Evolutionary conservation across 2,113 vertebrate genomes (phyloP).

Genomic region (Spermophilus dauricus): DNA sequence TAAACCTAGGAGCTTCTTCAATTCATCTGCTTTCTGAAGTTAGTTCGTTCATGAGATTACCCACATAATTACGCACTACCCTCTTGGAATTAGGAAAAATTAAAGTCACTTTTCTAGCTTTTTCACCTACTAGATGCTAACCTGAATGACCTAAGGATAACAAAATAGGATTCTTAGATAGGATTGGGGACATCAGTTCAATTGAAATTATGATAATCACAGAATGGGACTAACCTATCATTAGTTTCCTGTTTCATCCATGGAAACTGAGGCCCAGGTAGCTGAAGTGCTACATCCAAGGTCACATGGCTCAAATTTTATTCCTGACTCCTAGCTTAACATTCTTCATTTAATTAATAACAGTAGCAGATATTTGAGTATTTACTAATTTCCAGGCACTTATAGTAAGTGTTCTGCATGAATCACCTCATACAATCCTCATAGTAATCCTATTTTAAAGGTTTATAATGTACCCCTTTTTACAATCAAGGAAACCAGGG

Average conservation of each 20-base stretch:
- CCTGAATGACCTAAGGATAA: neutral
- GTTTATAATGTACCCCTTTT: neutral
- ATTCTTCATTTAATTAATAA: neutral
- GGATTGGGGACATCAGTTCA: neutral
- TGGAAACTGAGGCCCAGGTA: neutral
- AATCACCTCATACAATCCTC: neutral
- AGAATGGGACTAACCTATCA: neutral
- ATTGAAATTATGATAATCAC: neutral
- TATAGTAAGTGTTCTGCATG: neutral
- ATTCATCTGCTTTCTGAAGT: neutral
- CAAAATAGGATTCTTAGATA: neutral
- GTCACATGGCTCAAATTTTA: neutral
- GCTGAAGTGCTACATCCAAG: neutral
- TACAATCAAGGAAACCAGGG: slow-evolving; percentile 23
- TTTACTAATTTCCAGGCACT: slow-evolving; percentile 30
- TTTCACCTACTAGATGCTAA: neutral
- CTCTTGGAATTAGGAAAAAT: neutral
- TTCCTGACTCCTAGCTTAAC: neutral
- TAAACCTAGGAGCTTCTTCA: neutral
- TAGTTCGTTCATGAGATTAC: neutral
- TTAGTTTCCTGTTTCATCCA: neutral
- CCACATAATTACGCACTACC: neutral
- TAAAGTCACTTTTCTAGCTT: neutral
- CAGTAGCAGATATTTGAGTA: neutral
- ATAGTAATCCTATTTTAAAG: neutral